Conservation (phyloP, 2,888 invertebrate genomes). For the Myopa tessellatipennis region DNA sequence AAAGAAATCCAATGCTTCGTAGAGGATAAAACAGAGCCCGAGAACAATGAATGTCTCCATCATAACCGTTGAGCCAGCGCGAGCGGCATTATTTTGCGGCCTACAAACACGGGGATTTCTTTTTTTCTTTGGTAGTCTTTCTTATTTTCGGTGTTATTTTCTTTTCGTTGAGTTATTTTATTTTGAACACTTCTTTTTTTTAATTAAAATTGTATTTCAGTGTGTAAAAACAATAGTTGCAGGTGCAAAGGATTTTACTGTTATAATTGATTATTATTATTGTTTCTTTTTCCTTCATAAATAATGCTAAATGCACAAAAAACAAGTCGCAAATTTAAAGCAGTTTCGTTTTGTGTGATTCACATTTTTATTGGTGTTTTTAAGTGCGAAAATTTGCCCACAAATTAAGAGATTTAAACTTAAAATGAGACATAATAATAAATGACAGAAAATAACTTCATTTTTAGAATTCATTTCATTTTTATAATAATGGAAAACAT, state of each 20-base stretch:
- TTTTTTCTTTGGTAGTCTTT: not conserved
- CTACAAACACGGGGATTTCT: not conserved
- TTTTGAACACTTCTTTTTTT: constrained; percentile 21
- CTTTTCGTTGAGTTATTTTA: constrained; percentile 14
- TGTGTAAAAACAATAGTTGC: not conserved
- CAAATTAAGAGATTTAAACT: constrained; percentile 20
- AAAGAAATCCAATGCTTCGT: constrained; percentile 76
- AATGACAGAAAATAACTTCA: constrained; percentile 9
- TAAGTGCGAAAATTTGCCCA: constrained; percentile 52
- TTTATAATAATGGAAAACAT: not conserved
- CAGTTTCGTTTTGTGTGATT: too few relatives aligned
- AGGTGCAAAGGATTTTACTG: too few relatives aligned
- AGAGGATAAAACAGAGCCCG: constrained; percentile 76
- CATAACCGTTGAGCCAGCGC: constrained; percentile 57
- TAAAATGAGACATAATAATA: not conserved
- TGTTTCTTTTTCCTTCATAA: not conserved
- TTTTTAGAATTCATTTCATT: constrained; percentile 1
- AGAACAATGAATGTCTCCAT: constrained; percentile 78
- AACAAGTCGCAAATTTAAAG: not conserved
- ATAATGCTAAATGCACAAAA: not conserved
- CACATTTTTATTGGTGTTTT: constrained; percentile 5
- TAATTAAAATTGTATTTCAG: constrained; percentile 15
- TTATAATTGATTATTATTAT: too few relatives aligned
- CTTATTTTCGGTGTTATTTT: not conserved
- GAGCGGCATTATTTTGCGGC: constrained; percentile 30